Evolutionary conservation across 2,888 invertebrate genomes (phyloP).

Genomic region (Stenodera caucasica): DNA sequence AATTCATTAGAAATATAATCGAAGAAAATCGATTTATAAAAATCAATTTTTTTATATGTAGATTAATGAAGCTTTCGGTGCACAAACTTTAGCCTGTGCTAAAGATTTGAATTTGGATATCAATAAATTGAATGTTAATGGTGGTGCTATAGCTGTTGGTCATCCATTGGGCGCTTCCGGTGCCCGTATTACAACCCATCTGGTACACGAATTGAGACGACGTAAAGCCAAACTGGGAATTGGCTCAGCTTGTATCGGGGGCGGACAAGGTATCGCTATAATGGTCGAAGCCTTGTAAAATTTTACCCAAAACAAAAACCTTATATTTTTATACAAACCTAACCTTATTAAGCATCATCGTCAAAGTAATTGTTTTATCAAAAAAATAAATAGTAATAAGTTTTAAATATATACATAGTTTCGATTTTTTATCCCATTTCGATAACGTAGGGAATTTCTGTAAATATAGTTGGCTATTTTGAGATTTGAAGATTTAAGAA

Average conservation of each 20-base stretch:
- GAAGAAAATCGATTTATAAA: slow-evolving; percentile 9
- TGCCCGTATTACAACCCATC: slow-evolving; percentile 85
- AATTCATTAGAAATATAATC: slow-evolving; percentile 26
- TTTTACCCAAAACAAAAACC: too few relatives aligned
- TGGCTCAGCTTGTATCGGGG: slow-evolving; percentile 97
- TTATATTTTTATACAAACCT: too few relatives aligned
- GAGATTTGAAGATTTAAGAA: too few relatives aligned
- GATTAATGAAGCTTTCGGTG: slow-evolving; percentile 98
- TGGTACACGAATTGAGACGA: slow-evolving; percentile 87
- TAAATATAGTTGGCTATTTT: too few relatives aligned
- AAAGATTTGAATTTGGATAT: slow-evolving; percentile 86
- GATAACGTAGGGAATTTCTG: too few relatives aligned
- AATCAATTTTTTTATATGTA: slow-evolving; percentile 49
- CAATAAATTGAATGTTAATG: slow-evolving; percentile 89
- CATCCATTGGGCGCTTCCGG: slow-evolving; percentile 97
- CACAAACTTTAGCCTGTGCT: slow-evolving; percentile 90
- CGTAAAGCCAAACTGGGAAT: slow-evolving; percentile 83
- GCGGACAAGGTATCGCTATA: slow-evolving; percentile 96
- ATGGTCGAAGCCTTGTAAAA: slow-evolving; percentile 76
- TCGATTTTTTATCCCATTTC: too few relatives aligned
- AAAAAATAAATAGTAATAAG: too few relatives aligned
- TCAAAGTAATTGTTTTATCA: too few relatives aligned
- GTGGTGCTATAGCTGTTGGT: slow-evolving; percentile 96
- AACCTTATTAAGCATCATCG: too few relatives aligned
- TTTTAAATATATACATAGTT: too few relatives aligned